Base-by-base conservation (phyloP, 2,113 vertebrate genomes). In the Psophia crepitans region DNA sequence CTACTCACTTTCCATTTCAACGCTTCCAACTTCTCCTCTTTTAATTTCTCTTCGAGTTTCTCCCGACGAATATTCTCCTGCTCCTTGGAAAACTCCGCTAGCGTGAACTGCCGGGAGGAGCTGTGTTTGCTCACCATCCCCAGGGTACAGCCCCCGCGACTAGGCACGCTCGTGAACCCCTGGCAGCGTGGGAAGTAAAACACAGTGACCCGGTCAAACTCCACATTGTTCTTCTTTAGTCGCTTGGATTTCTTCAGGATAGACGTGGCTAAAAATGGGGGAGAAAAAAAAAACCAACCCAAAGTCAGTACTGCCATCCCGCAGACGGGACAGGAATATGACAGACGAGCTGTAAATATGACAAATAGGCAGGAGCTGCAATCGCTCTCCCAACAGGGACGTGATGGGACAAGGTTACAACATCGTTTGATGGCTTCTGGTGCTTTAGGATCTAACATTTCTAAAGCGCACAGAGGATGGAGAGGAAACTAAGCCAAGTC, bases 141-240 rank as follows among this genome's bases (percentile, higher is more conserved):
- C 86, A 99, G 97, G n/a, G 99, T 99, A 65, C 99, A 99, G 71
- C 99, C 99, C 5, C 99, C 99, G 0, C 98, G 98, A 96, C 99
- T 99, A 39, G 99, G 99, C 96, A 99, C 99, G 1, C 99, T 99
- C 61, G 99, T 99, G 98, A 99, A 99, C 46, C 99, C 99, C 97
- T 99, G 99, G 97, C 99, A 99, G 91, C 99, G 98, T 6, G 98
- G 98, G 97, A 99, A 99, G 98, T 99, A 99, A 98, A 99, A 99
- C 90, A 99, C 99, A 0, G 98, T 99, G 96, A 99, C 99, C 96
- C 98, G 98, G 95, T 99, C 98, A 33, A 99, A 99, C 77, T 98
- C 98, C 51, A 99, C 99, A 2, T 98, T 99, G 92, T 98, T 98
- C 17, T 98, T 98, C 66, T 98, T 98, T 3, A 97, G 88, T 44